Evolutionary conservation across 2,113 vertebrate genomes (phyloP).

Genomic region (Machaerirhynchus nigripectus): DNA sequence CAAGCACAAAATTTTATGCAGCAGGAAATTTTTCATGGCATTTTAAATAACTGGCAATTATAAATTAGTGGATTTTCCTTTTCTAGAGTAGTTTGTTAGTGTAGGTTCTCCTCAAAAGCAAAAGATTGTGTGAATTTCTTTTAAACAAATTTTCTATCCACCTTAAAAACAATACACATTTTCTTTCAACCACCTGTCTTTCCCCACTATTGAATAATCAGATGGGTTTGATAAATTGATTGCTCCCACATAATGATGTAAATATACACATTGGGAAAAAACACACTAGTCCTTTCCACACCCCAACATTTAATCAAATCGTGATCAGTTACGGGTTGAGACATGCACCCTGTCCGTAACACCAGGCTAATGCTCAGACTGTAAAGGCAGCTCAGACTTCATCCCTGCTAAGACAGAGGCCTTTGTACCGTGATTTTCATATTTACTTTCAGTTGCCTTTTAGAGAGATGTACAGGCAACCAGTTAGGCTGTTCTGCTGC

Average conservation of each 20-base stretch:
- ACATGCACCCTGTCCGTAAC: neutral
- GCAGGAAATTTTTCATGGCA: neutral
- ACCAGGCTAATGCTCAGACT: neutral
- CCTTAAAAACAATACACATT: neutral
- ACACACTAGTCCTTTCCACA: neutral
- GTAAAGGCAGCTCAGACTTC: neutral
- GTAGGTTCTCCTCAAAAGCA: neutral
- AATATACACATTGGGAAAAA: neutral
- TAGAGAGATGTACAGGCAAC: neutral
- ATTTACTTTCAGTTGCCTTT: neutral
- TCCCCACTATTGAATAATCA: neutral
- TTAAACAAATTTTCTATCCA: neutral
- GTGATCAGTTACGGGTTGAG: neutral
- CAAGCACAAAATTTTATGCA: neutral
- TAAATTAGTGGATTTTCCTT: neutral
- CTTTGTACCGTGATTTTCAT: neutral
- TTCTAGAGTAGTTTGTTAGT: neutral
- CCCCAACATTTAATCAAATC: neutral
- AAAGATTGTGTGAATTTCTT: neutral
- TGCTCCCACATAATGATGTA: neutral
- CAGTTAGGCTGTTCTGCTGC: neutral
- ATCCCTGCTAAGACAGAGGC: neutral
- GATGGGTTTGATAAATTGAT: constrained; percentile 15
- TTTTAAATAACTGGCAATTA: neutral
- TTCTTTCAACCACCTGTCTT: neutral